phyloP scores from a whole-genome alignment of 2,888 invertebrate species.

The Uloborus plumipes region DNA sequence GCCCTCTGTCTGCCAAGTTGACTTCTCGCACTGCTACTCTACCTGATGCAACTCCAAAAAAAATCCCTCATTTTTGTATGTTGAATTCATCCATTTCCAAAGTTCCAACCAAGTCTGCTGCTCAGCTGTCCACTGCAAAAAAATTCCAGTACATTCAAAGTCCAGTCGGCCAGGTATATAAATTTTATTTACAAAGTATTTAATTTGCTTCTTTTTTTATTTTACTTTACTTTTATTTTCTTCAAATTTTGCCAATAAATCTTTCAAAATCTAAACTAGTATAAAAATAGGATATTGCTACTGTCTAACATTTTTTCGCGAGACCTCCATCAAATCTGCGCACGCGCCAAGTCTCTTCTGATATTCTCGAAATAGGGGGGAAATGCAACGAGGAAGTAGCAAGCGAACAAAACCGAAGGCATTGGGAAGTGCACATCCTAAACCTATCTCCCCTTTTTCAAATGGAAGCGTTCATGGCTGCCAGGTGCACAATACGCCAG shows the following conservation, averaged over 20 bases:
- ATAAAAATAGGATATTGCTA: too few species aligned
- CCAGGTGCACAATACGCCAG: too few species aligned
- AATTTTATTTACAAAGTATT: not conserved
- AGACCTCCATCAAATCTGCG: too few species aligned
- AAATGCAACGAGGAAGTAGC: too few species aligned
- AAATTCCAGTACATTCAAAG: slow-evolving; percentile 51
- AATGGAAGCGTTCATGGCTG: too few species aligned
- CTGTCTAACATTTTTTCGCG: too few species aligned
- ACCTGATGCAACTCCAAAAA: not conserved
- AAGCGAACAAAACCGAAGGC: too few species aligned
- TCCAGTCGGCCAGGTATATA: slow-evolving; percentile 42
- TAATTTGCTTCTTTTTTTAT: not conserved
- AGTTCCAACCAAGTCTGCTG: slow-evolving; percentile 43
- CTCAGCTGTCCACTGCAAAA: slow-evolving; percentile 19
- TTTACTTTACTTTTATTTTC: not conserved
- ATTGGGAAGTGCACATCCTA: too few species aligned
- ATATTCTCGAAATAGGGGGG: too few species aligned
- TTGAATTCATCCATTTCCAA: slow-evolving; percentile 32
- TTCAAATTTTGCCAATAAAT: not conserved
- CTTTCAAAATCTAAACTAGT: too few species aligned
- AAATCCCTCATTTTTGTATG: slow-evolving; percentile 41
- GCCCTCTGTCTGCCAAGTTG: not conserved
- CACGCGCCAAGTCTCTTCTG: too few species aligned
- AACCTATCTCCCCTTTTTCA: too few species aligned
- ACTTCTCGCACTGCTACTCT: not conserved